Evolutionary conservation across 2,797 vertebrate genomes (phyloP), one percentile per base, ranked within the genome.

Genomic region (Aulostomus chinensis): DNA sequence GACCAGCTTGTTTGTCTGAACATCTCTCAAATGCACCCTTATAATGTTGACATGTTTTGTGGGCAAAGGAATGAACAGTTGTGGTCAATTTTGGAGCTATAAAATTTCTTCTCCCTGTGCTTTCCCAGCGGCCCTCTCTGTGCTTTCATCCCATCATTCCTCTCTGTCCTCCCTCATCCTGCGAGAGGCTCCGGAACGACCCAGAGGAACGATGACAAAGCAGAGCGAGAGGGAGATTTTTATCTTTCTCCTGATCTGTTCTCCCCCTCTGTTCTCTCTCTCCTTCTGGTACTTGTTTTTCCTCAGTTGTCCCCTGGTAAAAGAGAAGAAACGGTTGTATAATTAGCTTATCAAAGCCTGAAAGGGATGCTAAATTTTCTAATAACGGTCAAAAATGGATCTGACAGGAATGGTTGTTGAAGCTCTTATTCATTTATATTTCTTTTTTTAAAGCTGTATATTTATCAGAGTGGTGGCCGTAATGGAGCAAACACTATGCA

Each of bases 81-180:
- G 13, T 12, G 47, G 12, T 24, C 11, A 8, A 59, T 73, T 73
- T 60, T 35, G 17, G 46, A 8, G 35, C 29, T 40, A 48, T 64
- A 22, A 16, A 32, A 66, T 64, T 55, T 17, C 12, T 54, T 59
- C 17, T 21, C 9, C 45, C 13, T 30, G 52, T 10, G 35, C 50
- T 28, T 24, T 64, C 37, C 41, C 24, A 17, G 40, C 51, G 53
- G 42, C 9, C 35, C 1, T 43, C 37, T 60, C 17, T 12, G 18
- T 34, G 22, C 54, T 68, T 47, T 68, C 18, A 46, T 58, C 34
- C 28, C 33, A 57, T 32, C 31, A 22, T 60, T 58, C 33, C 22
- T 56, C 14, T 18, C 12, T 45, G 33, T 41, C 32, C 21, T 43
- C 32, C 13, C 20, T 64, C 9, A n/a, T 34, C 60, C 16, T n/a